These are phyloP conservation scores for Oscheius onirici DNA, from an alignment of 2,888 invertebrate genomes.

Conservation along the genomic window DNA sequence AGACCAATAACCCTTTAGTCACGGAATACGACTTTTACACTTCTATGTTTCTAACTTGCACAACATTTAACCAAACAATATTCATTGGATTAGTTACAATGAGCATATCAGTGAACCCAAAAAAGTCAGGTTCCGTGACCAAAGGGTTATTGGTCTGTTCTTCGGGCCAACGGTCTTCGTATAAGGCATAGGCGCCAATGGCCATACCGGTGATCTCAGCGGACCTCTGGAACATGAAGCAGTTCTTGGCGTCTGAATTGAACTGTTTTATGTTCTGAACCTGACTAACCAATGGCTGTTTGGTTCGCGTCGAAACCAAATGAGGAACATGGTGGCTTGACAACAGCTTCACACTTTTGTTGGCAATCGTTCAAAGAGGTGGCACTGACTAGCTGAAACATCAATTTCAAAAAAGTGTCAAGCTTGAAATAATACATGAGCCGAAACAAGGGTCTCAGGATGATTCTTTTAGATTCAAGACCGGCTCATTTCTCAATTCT, in stretches of 20 bases:
- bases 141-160: no score
- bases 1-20: no score
- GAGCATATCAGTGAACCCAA: no score
- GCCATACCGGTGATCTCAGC: background rate
- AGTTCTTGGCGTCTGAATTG: conserved; percentile 7
- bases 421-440: background rate
- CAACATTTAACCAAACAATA: no score
- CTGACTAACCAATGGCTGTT: background rate
- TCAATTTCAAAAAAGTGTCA: background rate
- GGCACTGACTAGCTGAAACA: background rate
- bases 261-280: background rate
- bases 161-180: conserved; percentile 11
- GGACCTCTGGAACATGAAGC: background rate
- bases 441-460: background rate
- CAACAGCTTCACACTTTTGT: background rate
- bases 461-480: no score
- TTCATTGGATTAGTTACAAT: no score
- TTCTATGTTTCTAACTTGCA: no score
- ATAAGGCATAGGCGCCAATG: background rate
- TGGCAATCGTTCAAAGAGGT: background rate
- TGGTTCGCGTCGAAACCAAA: conserved; percentile 18
- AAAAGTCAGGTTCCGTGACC: no score
- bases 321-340: conserved; percentile 12
- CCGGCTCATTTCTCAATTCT: no score
- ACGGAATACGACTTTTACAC: no score